These are phyloP conservation scores for Aphelenchoides besseyi DNA, from an alignment of 1,140 invertebrate species.

Conservation along the genomic window DNA sequence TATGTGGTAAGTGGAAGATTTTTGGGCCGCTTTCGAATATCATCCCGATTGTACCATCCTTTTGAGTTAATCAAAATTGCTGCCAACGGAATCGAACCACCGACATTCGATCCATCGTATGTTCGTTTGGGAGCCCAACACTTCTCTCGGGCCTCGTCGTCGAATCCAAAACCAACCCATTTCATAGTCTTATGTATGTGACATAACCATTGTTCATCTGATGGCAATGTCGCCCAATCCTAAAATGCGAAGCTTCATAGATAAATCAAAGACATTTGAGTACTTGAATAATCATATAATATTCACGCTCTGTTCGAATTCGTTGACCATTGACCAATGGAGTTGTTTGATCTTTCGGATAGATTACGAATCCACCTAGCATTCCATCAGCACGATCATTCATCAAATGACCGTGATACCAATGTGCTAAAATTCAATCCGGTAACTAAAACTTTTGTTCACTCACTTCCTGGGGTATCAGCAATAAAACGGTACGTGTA, in stretches of 20 bases:
- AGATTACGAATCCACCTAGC: conserved; percentile 57
- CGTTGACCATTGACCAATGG: conserved; percentile 20
- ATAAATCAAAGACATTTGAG: conserved; percentile 4
- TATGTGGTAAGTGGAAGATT: conserved; percentile 45
- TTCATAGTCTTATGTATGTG: conserved; percentile 59
- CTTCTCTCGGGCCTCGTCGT: conserved; percentile 37
- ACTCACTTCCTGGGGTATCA: conserved; percentile 60
- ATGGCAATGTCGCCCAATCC: conserved; percentile 54
- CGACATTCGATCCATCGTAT: conserved; percentile 50
- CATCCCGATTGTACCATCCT: conserved; percentile 55
- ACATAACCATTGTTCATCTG: conserved; percentile 52
- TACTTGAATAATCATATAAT: conserved; percentile 38
- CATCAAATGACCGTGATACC: conserved; percentile 44
- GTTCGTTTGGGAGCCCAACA: conserved; percentile 60
- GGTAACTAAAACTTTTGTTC: not conserved
- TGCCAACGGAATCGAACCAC: conserved; percentile 54
- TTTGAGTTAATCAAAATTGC: conserved; percentile 56
- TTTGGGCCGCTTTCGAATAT: conserved; percentile 44
- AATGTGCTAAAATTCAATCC: not conserved
- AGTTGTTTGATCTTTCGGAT: conserved; percentile 33
- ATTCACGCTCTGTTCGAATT: conserved; percentile 18
- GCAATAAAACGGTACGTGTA: conserved; percentile 56
- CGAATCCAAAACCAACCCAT: conserved; percentile 58
- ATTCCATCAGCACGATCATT: conserved; percentile 58
- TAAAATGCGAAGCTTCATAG: conserved; percentile 30